These are phyloP conservation scores for Megaptera novaeangliae DNA, from an alignment of 2,113 vertebrate genomes.

Conservation along the genomic window DNA sequence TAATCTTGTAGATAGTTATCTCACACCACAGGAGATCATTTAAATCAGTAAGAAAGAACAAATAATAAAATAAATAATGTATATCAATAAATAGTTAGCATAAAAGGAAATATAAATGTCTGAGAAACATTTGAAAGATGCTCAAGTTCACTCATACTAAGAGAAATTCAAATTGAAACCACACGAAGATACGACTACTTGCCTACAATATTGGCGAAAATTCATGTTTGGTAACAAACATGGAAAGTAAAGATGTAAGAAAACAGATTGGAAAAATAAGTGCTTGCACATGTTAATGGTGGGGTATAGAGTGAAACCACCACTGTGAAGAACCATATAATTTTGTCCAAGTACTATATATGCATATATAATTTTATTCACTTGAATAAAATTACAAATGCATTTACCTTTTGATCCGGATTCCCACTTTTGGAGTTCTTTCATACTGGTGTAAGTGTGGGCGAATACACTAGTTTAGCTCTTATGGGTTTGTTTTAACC, in stretches of 20 bases:
- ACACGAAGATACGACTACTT: neutral
- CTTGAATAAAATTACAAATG: neutral
- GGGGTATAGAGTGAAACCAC: neutral
- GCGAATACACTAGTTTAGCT: neutral
- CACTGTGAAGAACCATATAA: neutral
- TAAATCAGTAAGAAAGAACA: neutral
- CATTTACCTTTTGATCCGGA: neutral
- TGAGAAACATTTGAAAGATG: neutral
- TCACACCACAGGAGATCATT: neutral
- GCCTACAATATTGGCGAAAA: neutral
- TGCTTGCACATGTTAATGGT: neutral
- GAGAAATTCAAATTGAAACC: neutral
- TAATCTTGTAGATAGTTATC: neutral
- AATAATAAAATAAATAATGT: neutral
- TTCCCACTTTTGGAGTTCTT: neutral
- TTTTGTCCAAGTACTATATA: neutral
- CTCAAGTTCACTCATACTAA: neutral
- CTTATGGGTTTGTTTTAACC: neutral
- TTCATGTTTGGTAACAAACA: neutral
- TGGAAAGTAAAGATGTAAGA: neutral
- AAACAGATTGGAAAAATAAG: neutral
- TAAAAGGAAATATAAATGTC: neutral
- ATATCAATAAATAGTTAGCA: neutral
- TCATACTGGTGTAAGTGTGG: rapidly evolving
- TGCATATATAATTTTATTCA: neutral